A percentile compares a stretch with the other conserved stretches of the same genome.
Conservation (phyloP, 64 coral and sea anemone genomes). For the Catalaphyllia jardinei region DNA sequence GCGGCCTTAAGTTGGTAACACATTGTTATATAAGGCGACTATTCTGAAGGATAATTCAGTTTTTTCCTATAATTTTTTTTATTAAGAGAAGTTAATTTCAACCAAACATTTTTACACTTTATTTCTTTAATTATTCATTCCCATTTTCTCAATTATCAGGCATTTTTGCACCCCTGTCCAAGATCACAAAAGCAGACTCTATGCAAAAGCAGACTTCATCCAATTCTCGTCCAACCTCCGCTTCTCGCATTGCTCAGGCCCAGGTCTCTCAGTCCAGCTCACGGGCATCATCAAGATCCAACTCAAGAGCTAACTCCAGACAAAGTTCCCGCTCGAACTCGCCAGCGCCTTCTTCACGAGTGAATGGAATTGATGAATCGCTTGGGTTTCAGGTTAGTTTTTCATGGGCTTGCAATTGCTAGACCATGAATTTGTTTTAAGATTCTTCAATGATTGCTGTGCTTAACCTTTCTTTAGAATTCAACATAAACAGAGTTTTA, state of each 20-base stretch:
- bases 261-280: constrained; percentile 32
- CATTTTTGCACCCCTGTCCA: constrained; percentile 31
- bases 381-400: constrained; percentile 36
- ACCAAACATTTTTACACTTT: too few species aligned
- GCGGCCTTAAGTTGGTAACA: too few species aligned
- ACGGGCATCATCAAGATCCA: constrained; percentile 14
- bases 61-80: too few species aligned
- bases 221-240: constrained; percentile 36
- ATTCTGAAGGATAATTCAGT: too few species aligned
- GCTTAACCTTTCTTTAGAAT: too few species aligned
- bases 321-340: constrained; percentile 59
- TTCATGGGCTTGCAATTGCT: not conserved
- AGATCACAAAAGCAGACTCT: constrained; percentile 26
- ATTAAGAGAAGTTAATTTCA: too few species aligned
- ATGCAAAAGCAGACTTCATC: constrained; percentile 17
- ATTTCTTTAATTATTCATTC: not conserved
- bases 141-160: not conserved
- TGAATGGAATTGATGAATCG: constrained; percentile 11
- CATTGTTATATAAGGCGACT: too few species aligned
- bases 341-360: constrained; percentile 23
- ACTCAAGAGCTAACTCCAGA: constrained; percentile 45
- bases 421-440: too few species aligned
- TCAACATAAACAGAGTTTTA: too few species aligned
- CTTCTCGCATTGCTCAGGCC: constrained; percentile 7
- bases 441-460: too few species aligned